Percentiles rank a stretch among this genome's conserved stretches.
phyloP scores from a whole-genome alignment of 2,888 invertebrate species.

The Brachypalpus laphriformis region DNA sequence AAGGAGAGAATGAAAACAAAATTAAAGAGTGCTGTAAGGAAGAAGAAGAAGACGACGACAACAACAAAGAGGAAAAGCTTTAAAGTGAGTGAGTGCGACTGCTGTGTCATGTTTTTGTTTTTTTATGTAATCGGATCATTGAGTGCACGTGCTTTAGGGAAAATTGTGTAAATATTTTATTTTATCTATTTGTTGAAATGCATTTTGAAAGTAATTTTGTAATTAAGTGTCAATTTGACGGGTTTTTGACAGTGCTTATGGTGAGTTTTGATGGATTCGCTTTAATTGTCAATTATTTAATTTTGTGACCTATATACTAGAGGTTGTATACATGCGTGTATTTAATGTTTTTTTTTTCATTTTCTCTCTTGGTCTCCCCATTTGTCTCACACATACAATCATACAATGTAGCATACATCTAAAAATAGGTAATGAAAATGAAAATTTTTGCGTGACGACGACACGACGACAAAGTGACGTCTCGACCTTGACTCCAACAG shows the following conservation, averaged over 20 bases:
- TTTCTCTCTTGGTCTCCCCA: background rate
- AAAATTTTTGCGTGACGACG: slow-evolving; percentile 79
- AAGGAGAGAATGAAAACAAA: slow-evolving; percentile 70
- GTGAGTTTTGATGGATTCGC: background rate
- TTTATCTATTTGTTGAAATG: background rate
- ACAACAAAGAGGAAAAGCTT: slow-evolving; percentile 63
- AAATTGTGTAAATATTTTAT: slow-evolving; percentile 33
- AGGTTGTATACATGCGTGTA: slow-evolving; percentile 22
- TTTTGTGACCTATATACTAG: slow-evolving; percentile 67
- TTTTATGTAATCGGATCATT: slow-evolving; percentile 65
- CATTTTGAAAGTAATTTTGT: too few relatives aligned
- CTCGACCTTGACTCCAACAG: slow-evolving; percentile 82
- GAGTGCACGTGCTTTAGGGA: slow-evolving; percentile 61
- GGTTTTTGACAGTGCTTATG: background rate
- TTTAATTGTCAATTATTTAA: slow-evolving; percentile 6
- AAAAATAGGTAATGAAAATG: slow-evolving; percentile 74
- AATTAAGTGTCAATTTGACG: background rate
- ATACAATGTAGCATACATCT: slow-evolving; percentile 46
- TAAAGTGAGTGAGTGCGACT: slow-evolving; percentile 50
- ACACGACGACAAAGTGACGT: slow-evolving; percentile 78
- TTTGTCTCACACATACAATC: slow-evolving; percentile 25
- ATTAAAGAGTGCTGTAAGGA: slow-evolving; percentile 21
- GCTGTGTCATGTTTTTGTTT: slow-evolving; percentile 4
- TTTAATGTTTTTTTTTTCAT: slow-evolving; percentile 19
- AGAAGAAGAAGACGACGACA: slow-evolving; percentile 57